phyloP scores from a whole-genome alignment of 2,888 invertebrate genomes.

The Scaptomyza parva region DNA sequence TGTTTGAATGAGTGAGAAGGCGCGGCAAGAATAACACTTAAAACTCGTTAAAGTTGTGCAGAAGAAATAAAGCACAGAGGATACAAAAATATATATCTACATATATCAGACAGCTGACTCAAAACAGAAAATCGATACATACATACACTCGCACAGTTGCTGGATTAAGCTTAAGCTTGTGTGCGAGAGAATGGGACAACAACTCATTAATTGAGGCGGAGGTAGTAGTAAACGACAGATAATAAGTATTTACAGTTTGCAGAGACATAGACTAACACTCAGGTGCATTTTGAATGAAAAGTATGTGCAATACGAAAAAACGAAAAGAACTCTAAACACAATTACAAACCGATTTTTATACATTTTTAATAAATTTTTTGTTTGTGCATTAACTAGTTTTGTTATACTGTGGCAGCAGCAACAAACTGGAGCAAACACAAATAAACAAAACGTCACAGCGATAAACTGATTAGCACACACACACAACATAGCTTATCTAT shows the following conservation, averaged over 20 bases:
- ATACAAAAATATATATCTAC: slow-evolving; percentile 19
- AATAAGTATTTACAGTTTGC: slow-evolving; percentile 51
- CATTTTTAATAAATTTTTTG: neutral
- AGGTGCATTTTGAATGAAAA: slow-evolving; percentile 33
- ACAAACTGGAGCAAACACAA: slow-evolving; percentile 69
- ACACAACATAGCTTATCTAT: slow-evolving; percentile 13
- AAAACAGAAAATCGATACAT: slow-evolving; percentile 53
- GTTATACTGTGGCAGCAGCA: slow-evolving; percentile 26
- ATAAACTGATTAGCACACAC: slow-evolving; percentile 56
- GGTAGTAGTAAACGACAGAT: slow-evolving; percentile 26
- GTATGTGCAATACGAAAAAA: slow-evolving; percentile 6
- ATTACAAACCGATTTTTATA: neutral
- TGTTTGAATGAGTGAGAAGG: slow-evolving; percentile 46
- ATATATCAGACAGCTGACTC: slow-evolving; percentile 69
- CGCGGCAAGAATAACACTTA: slow-evolving; percentile 67
- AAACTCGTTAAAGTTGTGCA: slow-evolving; percentile 78
- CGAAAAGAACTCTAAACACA: neutral
- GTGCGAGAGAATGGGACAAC: slow-evolving; percentile 15
- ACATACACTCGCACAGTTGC: slow-evolving; percentile 17
- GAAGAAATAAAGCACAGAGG: slow-evolving; percentile 64
- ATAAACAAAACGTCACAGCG: slow-evolving; percentile 64
- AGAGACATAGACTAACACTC: slow-evolving; percentile 17
- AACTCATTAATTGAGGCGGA: slow-evolving; percentile 41
- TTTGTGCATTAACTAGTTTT: slow-evolving; percentile 26
- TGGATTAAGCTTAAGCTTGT: slow-evolving; percentile 1